Evolutionary conservation across 2,888 invertebrate genomes (phyloP).

Genomic region (Conus canariensis): DNA sequence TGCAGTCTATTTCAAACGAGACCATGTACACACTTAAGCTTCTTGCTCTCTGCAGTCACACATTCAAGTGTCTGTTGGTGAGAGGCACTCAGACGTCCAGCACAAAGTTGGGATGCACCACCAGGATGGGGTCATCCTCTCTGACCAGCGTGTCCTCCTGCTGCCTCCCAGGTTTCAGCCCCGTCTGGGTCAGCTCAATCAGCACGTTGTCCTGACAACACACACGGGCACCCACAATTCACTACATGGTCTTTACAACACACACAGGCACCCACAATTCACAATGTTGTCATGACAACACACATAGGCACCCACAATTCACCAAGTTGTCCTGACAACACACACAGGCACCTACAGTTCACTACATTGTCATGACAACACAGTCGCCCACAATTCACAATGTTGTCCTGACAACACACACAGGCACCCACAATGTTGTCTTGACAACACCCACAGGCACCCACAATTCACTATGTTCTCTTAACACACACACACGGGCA

Average conservation of each 20-base stretch:
- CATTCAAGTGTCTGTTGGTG: too few species aligned
- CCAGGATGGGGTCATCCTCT: constrained; percentile 89
- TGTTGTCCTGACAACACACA: not conserved
- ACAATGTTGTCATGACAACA: too few species aligned
- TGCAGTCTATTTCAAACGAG: too few species aligned
- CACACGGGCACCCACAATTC: not conserved
- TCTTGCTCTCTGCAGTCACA: too few species aligned
- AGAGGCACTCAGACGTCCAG: constrained; percentile 81
- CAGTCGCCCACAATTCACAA: not conserved
- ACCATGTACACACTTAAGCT: too few species aligned
- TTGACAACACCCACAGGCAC: too few species aligned
- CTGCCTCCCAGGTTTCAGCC: constrained; percentile 81
- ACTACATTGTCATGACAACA: too few species aligned
- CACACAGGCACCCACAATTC: not conserved
- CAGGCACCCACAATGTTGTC: too few species aligned
- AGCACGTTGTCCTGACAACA: constrained; percentile 88
- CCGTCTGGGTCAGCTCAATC: constrained; percentile 86
- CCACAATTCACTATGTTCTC: constrained; percentile 84
- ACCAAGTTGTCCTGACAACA: constrained; percentile 88
- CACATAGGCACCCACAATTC: constrained; percentile 70
- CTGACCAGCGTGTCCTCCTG: constrained; percentile 80
- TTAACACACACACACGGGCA: too few species aligned
- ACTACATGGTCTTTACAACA: not conserved
- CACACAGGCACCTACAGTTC: too few species aligned
- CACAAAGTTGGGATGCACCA: constrained; percentile 98